These are phyloP conservation scores for Choristoneura rosaceana DNA, from an alignment of 2,888 invertebrate genomes.

Conservation along the genomic window DNA sequence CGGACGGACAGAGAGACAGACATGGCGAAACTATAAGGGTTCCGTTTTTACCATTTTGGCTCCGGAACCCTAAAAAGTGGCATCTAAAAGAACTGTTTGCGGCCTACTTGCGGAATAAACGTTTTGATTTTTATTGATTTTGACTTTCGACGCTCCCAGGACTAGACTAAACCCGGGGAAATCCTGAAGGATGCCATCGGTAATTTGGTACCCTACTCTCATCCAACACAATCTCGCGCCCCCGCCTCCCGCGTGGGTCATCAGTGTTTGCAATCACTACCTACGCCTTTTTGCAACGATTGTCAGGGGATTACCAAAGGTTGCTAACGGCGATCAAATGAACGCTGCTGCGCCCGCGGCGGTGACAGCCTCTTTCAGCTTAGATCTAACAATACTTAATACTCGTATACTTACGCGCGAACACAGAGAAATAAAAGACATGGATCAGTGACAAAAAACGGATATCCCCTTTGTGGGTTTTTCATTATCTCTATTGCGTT, in stretches of 20 bases:
- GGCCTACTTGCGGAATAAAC: too few species aligned
- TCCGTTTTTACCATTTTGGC: too few species aligned
- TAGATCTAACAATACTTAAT: constrained; percentile 66
- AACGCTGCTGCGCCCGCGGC: constrained; percentile 71
- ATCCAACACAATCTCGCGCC: not conserved
- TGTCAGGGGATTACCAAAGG: constrained; percentile 66
- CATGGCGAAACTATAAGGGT: too few species aligned
- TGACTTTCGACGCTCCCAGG: too few species aligned
- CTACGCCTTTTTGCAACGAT: constrained; percentile 50
- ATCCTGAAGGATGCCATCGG: too few species aligned
- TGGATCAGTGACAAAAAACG: constrained; percentile 43
- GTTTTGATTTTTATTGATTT: too few species aligned
- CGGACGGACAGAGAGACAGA: too few species aligned
- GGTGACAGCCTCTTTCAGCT: constrained; percentile 75
- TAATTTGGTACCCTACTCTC: too few species aligned
- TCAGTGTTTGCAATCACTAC: constrained; percentile 4
- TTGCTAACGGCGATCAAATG: constrained; percentile 78
- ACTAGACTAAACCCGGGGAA: too few species aligned
- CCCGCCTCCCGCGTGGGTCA: not conserved
- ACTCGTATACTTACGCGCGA: constrained; percentile 50
- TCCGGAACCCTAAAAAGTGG: too few species aligned
- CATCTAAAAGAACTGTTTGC: too few species aligned
- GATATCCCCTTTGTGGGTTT: constrained; percentile 30
- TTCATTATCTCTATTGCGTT: constrained; percentile 20
- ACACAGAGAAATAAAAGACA: constrained; percentile 44